Percentiles rank a stretch among this genome's conserved stretches.
Conservation (phyloP, 2,888 invertebrate species). For the Lepidocyrtoides sp. region DNA sequence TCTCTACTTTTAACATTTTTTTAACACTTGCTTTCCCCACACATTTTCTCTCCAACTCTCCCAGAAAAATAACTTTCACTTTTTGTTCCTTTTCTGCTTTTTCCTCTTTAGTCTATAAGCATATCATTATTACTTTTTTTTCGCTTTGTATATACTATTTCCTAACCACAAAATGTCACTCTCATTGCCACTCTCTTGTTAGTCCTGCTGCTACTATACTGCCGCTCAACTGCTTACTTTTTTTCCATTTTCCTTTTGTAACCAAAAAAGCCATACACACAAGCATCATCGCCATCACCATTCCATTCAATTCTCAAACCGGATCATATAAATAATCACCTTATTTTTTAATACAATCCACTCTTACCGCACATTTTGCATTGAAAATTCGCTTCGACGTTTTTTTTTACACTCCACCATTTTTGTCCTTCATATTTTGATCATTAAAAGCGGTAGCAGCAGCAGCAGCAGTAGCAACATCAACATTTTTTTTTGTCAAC, state of each 20-base stretch:
- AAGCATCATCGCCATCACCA: not conserved
- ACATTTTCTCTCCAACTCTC: not conserved
- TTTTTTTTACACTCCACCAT: too few relatives aligned
- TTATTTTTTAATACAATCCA: not conserved
- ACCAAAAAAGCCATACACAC: too few relatives aligned
- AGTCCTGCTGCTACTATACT: too few relatives aligned
- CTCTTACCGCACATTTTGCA: too few relatives aligned
- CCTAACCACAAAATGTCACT: not conserved
- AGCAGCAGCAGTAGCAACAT: too few relatives aligned
- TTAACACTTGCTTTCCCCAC: not conserved
- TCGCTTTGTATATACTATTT: too few relatives aligned
- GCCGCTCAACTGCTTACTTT: not conserved
- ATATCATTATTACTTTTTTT: not conserved
- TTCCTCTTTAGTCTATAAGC: too few relatives aligned
- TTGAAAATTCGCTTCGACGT: not conserved
- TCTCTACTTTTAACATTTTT: not conserved
- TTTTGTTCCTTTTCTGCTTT: not conserved
- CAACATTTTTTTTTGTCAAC: too few relatives aligned
- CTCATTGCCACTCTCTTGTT: too few relatives aligned
- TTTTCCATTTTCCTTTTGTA: not conserved
- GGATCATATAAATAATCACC: conserved; percentile 26
- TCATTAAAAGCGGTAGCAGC: too few relatives aligned
- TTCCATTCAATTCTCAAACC: not conserved
- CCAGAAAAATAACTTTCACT: conserved; percentile 14
- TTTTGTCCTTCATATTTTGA: not conserved